These are phyloP conservation scores for Eulemur albifrons DNA, from an alignment of 2,797 vertebrate species.

Conservation along the genomic window DNA sequence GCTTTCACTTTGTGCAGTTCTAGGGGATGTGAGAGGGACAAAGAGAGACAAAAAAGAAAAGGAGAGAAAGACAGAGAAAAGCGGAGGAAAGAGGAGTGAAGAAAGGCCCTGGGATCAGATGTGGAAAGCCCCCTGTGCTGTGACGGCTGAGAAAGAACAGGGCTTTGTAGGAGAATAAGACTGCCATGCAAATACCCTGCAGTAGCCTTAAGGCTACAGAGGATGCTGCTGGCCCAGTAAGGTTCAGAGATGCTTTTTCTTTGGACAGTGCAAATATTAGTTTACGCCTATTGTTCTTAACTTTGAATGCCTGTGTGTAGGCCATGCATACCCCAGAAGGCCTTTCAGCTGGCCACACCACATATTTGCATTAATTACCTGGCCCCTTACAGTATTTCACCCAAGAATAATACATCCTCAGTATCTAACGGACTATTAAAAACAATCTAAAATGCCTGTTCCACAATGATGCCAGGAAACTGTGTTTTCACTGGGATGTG, in stretches of 20 bases:
- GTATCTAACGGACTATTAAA: background rate
- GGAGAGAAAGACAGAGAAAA: background rate
- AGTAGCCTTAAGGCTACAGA: background rate
- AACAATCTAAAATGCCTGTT: background rate
- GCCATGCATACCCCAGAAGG: background rate
- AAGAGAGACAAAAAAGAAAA: background rate
- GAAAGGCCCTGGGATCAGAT: background rate
- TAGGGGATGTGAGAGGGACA: background rate
- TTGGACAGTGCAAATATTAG: background rate
- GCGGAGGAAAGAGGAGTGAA: background rate
- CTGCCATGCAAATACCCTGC: background rate
- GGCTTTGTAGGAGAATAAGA: background rate
- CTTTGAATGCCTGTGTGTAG: background rate
- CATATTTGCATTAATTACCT: background rate
- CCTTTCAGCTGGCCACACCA: background rate
- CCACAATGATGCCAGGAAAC: background rate
- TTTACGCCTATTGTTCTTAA: background rate
- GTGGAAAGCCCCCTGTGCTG: background rate
- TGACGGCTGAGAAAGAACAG: background rate
- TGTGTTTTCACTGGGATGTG: background rate
- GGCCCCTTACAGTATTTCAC: background rate
- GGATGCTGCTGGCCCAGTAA: background rate
- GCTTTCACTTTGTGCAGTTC: background rate
- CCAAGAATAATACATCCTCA: background rate
- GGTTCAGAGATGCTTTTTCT: background rate